Evolutionary conservation across 2,113 vertebrate species (phyloP), one percentile per base, ranked within the genome.

Genomic region (Aegotheles bennettii): DNA sequence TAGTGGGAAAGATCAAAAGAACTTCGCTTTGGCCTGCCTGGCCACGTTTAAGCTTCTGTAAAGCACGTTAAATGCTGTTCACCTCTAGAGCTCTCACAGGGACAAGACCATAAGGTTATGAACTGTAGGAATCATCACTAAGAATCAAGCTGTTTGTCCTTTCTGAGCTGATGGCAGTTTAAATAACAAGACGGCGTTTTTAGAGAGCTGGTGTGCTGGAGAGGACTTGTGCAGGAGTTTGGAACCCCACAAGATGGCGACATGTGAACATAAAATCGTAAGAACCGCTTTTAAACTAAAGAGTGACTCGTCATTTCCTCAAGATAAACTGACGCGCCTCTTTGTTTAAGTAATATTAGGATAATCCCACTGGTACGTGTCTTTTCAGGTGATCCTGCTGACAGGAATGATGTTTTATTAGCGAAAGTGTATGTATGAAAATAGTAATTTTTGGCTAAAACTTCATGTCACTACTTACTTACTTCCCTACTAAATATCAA

Each of bases 271-370:
- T 7, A 16, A n/a, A 91, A 93, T 20, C 40, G 6, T n/a, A 19
- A 24, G 0, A 16, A 13, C 48, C 4, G 12, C 7, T 0, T 23
- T 35, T 15, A 36, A 2, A 26, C 7, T 4, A 1, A 16, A 19
- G 38, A 35, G 16, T 8, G 21, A 9, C 5, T 53, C 16, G 0
- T 13, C 1, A 7, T 48, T 83, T 74, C 33, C 29, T 2, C 16
- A 15, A 2, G 3, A n/a, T 26, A 33, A 88, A 77, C 43, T 59
- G 3, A 17, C n/a, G 38, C 14, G 23, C 14, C 0, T 28, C 35
- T 64, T 60, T 38, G 3, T 29, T 83, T 60, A n/a, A 31, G 38
- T 31, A 79, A 13, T 16, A 9, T 25, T 51, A 18, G 13, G 48
- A 63, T 9, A 89, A 77, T 51, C 29, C 24, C 31, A 23, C 11